A percentile compares a stretch with the other conserved stretches of the same genome.
Evolutionary conservation across 2,888 invertebrate genomes (phyloP).

Genomic region (Eupithecia insigniata): DNA sequence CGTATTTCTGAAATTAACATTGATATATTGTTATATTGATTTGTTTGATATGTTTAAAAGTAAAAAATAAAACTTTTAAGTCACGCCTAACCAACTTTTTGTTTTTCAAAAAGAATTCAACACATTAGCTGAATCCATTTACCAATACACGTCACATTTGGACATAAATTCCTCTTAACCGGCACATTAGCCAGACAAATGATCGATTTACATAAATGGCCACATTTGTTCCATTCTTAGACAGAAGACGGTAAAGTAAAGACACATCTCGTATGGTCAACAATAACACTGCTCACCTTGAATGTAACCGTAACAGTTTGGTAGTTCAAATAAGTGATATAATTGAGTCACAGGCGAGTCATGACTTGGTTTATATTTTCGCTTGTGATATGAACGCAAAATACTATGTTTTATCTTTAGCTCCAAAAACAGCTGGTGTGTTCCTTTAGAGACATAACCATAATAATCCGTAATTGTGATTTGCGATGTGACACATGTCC

Average conservation of each 20-base stretch:
- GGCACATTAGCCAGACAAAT: conserved; percentile 14
- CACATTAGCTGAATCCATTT: not conserved
- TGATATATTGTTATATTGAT: not conserved
- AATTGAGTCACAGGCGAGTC: conserved; percentile 26
- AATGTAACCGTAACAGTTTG: conserved; percentile 20
- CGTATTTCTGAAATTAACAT: not conserved
- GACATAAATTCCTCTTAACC: conserved; percentile 1
- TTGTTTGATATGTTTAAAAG: not conserved
- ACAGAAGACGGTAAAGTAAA: conserved; percentile 2
- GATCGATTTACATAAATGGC: conserved; percentile 21
- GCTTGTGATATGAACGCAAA: not conserved
- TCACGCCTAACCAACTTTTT: not conserved
- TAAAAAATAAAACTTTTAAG: not conserved
- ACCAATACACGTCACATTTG: not conserved
- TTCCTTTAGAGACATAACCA: not conserved
- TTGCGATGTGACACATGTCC: not conserved
- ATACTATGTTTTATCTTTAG: not conserved
- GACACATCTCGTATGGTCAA: conserved; percentile 9
- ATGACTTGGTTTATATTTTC: not conserved
- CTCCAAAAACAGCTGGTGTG: conserved; percentile 2
- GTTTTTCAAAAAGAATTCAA: not conserved
- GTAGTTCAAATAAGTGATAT: conserved; percentile 23
- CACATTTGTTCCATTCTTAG: conserved; percentile 14
- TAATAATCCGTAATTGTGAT: not conserved
- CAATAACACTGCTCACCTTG: conserved; percentile 26